phyloP scores from a whole-genome alignment of 2,797 vertebrate species.

The Enteromius anoplus region DNA sequence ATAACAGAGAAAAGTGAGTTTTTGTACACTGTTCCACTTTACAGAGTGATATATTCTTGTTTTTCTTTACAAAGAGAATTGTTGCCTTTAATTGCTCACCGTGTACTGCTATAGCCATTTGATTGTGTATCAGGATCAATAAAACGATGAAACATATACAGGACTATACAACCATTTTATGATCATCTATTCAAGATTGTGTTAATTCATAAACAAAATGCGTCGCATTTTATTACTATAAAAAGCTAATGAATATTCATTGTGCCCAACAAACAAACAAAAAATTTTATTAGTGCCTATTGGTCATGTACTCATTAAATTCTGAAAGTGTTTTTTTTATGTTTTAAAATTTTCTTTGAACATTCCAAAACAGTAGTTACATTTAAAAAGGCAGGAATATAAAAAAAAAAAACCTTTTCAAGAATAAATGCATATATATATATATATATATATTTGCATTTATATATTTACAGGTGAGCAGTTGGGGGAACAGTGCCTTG shows the following conservation, averaged over 20 bases:
- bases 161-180: neutral
- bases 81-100: neutral
- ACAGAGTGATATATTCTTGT: neutral
- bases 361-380: neutral
- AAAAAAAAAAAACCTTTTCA: neutral
- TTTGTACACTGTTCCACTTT: neutral
- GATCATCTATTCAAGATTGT: neutral
- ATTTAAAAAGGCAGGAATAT: neutral
- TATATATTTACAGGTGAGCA: too few relatives aligned
- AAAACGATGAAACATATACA: neutral
- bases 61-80: neutral
- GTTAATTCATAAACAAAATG: neutral
- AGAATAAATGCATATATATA: too few relatives aligned
- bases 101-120: neutral
- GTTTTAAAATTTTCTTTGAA: neutral
- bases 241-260: neutral
- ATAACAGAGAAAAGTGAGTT: constrained; percentile 5
- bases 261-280: neutral
- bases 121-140: neutral
- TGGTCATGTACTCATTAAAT: neutral
- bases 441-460: too few relatives aligned
- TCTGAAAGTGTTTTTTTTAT: neutral
- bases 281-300: neutral
- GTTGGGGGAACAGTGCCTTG: too few relatives aligned
- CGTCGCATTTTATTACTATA: neutral